Evolutionary conservation across 2,113 vertebrate species (phyloP).

Genomic region (Fregata magnificens): DNA sequence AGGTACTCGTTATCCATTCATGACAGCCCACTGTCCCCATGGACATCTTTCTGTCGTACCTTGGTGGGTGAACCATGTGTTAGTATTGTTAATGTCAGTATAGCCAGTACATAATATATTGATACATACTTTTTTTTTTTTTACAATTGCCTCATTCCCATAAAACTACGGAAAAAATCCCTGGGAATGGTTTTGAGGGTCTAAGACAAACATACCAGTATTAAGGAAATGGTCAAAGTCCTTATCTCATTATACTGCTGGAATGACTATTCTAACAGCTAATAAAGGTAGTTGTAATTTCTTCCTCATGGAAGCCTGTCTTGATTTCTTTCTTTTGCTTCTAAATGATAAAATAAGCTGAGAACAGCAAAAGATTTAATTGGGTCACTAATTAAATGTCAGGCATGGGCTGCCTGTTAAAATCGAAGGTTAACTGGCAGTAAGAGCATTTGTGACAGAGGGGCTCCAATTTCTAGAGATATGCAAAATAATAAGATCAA

Average conservation of each 20-base stretch:
- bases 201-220: background rate
- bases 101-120: background rate
- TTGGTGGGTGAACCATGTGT: background rate
- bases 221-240: background rate
- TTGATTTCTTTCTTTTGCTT: slow-evolving; percentile 49
- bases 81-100: background rate
- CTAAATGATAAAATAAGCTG: slow-evolving; percentile 68
- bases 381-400: slow-evolving; percentile 88
- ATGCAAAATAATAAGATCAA: background rate
- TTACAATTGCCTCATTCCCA: background rate
- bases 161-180: background rate
- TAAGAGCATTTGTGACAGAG: slow-evolving; percentile 19
- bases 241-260: background rate
- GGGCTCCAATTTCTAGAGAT: background rate
- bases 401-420: slow-evolving; percentile 71
- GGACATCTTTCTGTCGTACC: background rate
- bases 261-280: background rate
- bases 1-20: background rate
- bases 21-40: background rate
- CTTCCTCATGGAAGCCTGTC: slow-evolving; percentile 38
- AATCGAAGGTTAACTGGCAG: slow-evolving; percentile 74
- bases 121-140: background rate
- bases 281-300: slow-evolving; percentile 54
- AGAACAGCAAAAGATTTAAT: slow-evolving; percentile 79
- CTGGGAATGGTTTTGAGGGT: slow-evolving; percentile 13